A percentile compares a stretch with the other conserved stretches of the same genome.
phyloP scores from a whole-genome alignment of 2,888 invertebrate species.

The Tubulanus polymorphus region DNA sequence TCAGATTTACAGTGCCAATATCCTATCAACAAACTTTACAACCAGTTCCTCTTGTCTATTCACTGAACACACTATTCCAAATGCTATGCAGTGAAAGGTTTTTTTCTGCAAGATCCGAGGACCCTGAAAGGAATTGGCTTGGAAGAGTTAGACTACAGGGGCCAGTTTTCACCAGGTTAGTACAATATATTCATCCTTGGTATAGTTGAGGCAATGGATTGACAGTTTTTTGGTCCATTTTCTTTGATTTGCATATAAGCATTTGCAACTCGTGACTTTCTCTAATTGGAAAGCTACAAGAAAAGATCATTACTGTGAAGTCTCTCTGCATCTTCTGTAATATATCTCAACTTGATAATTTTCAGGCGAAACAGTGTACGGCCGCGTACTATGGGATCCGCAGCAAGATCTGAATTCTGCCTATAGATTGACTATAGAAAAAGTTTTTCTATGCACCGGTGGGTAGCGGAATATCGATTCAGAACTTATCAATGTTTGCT shows the following conservation, averaged over 20 bases:
- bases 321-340: no score
- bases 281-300: no score
- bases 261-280: no score
- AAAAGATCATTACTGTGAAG: no score
- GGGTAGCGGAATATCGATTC: background rate
- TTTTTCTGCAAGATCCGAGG: constrained; percentile 43
- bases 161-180: constrained; percentile 38
- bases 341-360: constrained; percentile 32
- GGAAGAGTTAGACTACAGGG: constrained; percentile 44
- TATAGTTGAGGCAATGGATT: no score
- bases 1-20: constrained; percentile 47
- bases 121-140: constrained; percentile 31
- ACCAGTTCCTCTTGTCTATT: constrained; percentile 52
- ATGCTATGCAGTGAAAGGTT: constrained; percentile 46
- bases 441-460: constrained; percentile 53
- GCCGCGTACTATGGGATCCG: constrained; percentile 53
- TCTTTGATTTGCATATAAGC: no score
- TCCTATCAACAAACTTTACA: constrained; percentile 53
- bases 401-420: constrained; percentile 50
- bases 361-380: constrained; percentile 48
- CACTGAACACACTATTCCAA: constrained; percentile 53
- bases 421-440: constrained; percentile 48
- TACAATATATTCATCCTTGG: no score
- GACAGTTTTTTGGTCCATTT: no score
- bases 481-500: background rate